Evolutionary conservation across 30 jellyfish, hydroid and myxozoan genomes (phyloP), one percentile per base, ranked within the genome.

Genomic region (Turritopsis rubra): DNA sequence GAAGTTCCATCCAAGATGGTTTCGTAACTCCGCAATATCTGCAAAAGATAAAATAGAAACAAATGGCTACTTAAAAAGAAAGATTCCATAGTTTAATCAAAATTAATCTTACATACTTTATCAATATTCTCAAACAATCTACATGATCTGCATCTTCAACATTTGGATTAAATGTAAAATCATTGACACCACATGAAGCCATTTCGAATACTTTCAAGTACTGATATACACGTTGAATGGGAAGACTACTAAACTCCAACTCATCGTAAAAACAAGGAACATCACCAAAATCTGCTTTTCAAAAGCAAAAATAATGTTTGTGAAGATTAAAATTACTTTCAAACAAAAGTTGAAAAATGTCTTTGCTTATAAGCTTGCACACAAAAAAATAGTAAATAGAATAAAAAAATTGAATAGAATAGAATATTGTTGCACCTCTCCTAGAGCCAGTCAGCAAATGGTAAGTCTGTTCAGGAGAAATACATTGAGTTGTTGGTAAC

Each of bases 1-100:
- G 70, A 27, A 89, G 68, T 73, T 89, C 93, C 75, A 80, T 79
- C 96, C 96, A 89, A 18, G 93, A 89, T 18, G 96, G 96, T n/a
- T 79, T 29, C 20, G 52, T 53, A 1, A 81, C 87, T 16, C 88
- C 87, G 76, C 95, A 87, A 27, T 75, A 75, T 52, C 90, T 87
- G 29, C 9, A 72, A 41, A 41, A 13, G 60, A 41, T 41, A 13
- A 41, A 41, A 41, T 41, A 41, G 13, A 3, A 5, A 41, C 9
- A 41, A 41, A 41, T n/a, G n/a, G n/a, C n/a, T n/a, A n/a, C n/a
- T n/a, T n/a, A n/a, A n/a, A n/a, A n/a, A n/a, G n/a, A n/a, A n/a
- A n/a, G n/a, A n/a, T n/a, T n/a, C n/a, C n/a, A n/a, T 41, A 41
- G 60, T 41, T n/a, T n/a, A n/a, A n/a, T n/a, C 17, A 17, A 66